These are phyloP conservation scores for Achroia grisella DNA, from an alignment of 1,140 invertebrate species.

Conservation along the genomic window DNA sequence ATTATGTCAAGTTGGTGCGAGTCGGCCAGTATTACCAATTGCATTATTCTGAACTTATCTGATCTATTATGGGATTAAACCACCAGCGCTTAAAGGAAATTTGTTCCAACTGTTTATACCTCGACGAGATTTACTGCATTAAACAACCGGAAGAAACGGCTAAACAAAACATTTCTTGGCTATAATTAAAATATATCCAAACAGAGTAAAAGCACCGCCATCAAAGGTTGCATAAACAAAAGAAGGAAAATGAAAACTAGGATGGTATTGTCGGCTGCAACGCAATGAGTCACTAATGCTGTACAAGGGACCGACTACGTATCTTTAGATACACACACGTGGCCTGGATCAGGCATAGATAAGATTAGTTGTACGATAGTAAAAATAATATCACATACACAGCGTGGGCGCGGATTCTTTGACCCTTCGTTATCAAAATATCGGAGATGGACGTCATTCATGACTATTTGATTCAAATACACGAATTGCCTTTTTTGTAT, in stretches of 20 bases:
- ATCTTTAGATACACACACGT: not conserved
- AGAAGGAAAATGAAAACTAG: constrained; percentile 6
- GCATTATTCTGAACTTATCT: too few species aligned
- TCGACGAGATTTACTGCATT: constrained; percentile 31
- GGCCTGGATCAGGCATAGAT: constrained; percentile 1
- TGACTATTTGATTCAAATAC: too few species aligned
- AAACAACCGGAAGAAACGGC: constrained; percentile 36
- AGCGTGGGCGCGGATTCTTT: not conserved
- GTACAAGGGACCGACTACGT: too few species aligned
- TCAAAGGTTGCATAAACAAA: constrained; percentile 8
- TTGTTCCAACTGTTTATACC: constrained; percentile 23
- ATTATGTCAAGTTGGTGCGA: not conserved
- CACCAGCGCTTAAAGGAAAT: too few species aligned
- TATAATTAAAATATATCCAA: constrained; percentile 41
- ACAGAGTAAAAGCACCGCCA: constrained; percentile 13
- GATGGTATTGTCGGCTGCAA: constrained; percentile 4
- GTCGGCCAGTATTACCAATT: too few species aligned
- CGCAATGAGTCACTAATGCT: constrained; percentile 8
- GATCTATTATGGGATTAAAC: too few species aligned
- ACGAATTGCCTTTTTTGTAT: too few species aligned
- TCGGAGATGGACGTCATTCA: not conserved
- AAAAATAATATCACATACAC: not conserved
- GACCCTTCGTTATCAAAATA: not conserved
- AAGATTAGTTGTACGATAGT: constrained; percentile 2
- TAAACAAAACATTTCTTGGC: constrained; percentile 29